Conservation (phyloP, 2,888 invertebrate species). For the Xanthostigma xanthostigma region DNA sequence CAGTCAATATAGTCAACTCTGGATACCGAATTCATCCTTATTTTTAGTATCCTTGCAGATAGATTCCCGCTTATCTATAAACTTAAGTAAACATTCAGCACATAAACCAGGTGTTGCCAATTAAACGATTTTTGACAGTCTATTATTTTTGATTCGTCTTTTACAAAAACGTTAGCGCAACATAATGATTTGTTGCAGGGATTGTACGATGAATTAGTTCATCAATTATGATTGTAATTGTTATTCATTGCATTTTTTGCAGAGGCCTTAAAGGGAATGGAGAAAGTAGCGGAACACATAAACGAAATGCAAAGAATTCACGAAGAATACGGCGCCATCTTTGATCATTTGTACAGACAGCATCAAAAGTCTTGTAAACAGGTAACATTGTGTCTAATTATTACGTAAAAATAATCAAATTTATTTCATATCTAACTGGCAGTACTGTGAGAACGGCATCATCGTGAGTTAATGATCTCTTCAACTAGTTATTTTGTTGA, state of each 20-base stretch:
- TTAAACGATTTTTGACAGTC: no score
- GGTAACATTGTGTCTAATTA: constrained; percentile 21
- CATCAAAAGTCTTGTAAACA: constrained; percentile 91
- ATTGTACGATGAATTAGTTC: no score
- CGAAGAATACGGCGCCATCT: constrained; percentile 97
- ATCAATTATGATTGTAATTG: not conserved
- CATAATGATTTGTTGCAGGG: no score
- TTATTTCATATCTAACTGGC: no score
- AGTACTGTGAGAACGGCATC: no score
- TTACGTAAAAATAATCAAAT: not conserved
- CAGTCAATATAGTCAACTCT: no score
- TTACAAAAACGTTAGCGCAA: not conserved
- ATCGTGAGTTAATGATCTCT: no score
- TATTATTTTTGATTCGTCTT: not conserved
- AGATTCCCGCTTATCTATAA: not conserved
- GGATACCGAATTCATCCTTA: not conserved
- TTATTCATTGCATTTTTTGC: constrained; percentile 20
- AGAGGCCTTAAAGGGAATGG: constrained; percentile 96
- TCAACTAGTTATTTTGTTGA: no score
- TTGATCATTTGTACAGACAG: constrained; percentile 91
- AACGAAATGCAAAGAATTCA: constrained; percentile 99
- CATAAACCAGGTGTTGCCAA: no score
- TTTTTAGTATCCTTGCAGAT: no score
- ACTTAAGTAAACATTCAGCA: not conserved
- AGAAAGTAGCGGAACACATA: constrained; percentile 97